A percentile compares a stretch with the other conserved stretches of the same genome.
Evolutionary conservation across 2,888 invertebrate species (phyloP).

Genomic region (Perizoma flavofasciatum): DNA sequence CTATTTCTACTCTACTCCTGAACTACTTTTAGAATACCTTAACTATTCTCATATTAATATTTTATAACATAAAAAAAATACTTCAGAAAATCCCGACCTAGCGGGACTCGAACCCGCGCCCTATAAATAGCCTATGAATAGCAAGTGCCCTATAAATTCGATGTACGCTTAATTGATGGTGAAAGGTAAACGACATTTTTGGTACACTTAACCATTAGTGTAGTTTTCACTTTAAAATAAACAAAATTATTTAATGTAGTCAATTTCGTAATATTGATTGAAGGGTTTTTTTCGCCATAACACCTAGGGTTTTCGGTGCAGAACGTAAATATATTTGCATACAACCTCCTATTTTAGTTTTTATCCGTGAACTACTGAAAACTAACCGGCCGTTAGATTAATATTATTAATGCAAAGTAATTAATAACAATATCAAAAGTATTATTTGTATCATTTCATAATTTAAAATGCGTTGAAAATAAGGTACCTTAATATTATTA

Average conservation of each 20-base stretch:
- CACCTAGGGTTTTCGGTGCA: no score
- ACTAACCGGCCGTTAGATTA: background rate
- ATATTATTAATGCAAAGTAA: background rate
- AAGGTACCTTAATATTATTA: background rate
- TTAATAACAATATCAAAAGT: background rate
- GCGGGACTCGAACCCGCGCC: no score
- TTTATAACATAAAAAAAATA: background rate
- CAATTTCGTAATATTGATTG: conserved; percentile 13
- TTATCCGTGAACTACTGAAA: background rate
- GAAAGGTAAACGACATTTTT: no score
- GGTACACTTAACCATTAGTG: no score
- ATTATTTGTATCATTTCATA: conserved; percentile 13
- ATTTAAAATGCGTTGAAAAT: background rate
- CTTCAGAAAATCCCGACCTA: no score
- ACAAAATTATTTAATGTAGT: background rate
- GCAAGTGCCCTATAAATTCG: no score
- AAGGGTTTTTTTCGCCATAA: background rate
- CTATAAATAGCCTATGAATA: no score
- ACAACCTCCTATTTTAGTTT: background rate
- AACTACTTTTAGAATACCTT: background rate
- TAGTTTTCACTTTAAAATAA: no score
- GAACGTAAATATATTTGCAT: no score
- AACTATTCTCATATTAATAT: conserved; percentile 1
- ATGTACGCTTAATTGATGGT: no score
- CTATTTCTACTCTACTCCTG: conserved; percentile 4